phyloP scores from a whole-genome alignment of 2,797 vertebrate genomes.

The Sebastes matsubarae region DNA sequence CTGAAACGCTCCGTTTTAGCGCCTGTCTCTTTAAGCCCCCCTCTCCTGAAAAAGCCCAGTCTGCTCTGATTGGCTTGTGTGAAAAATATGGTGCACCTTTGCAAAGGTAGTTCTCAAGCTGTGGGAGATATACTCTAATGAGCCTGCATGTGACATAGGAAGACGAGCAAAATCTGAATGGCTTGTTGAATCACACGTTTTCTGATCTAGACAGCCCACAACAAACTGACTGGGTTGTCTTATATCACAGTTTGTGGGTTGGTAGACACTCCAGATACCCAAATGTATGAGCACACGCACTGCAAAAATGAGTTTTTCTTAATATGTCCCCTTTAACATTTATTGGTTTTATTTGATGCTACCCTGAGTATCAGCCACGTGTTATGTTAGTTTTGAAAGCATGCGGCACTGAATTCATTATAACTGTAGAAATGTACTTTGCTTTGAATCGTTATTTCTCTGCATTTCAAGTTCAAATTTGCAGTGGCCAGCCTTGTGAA shows the following conservation, averaged over 20 bases:
- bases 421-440: neutral
- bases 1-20: neutral
- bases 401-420: neutral
- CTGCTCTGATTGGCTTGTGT: neutral
- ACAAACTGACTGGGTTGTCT: neutral
- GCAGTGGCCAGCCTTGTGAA: neutral
- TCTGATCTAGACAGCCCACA: neutral
- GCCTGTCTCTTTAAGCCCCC: neutral
- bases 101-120: neutral
- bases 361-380: neutral
- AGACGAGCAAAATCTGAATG: neutral
- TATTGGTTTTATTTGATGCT: neutral
- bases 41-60: neutral
- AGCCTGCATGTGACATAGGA: neutral
- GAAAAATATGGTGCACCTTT: neutral
- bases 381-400: neutral
- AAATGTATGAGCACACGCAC: neutral
- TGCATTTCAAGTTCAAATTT: slow-evolving; percentile 7
- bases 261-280: neutral
- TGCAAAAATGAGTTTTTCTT: neutral
- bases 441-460: neutral
- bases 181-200: neutral
- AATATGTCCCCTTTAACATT: neutral
- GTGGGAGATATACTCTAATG: neutral
- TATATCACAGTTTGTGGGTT: neutral